Conservation (phyloP, 2,888 invertebrate genomes). For the Thymelicus lineola region DNA sequence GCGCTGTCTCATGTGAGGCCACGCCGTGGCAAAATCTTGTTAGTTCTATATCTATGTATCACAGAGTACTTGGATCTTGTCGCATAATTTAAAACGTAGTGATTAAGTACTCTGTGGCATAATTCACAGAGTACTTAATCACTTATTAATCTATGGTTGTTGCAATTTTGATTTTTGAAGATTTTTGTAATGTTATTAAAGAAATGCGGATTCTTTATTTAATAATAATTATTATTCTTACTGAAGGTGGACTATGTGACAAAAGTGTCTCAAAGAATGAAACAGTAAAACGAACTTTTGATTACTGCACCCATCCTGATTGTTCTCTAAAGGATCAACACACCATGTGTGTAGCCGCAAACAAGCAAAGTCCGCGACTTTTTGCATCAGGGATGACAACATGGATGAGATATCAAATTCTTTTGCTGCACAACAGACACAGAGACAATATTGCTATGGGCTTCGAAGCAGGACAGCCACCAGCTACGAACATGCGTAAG, state of each 20-base stretch:
- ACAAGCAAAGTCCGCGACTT: slow-evolving; percentile 67
- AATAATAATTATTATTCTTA: slow-evolving; percentile 56
- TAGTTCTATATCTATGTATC: too few relatives aligned
- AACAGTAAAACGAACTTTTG: slow-evolving; percentile 27
- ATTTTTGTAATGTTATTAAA: slow-evolving; percentile 48
- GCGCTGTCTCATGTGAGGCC: too few relatives aligned
- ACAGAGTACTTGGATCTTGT: too few relatives aligned
- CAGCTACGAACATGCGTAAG: slow-evolving; percentile 80
- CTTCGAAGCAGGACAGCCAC: slow-evolving; percentile 75
- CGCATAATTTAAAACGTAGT: too few relatives aligned
- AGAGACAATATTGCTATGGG: slow-evolving; percentile 80
- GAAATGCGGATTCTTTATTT: slow-evolving; percentile 39
- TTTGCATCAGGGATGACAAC: slow-evolving; percentile 76
- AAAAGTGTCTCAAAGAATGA: slow-evolving; percentile 33
- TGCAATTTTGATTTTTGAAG: neutral
- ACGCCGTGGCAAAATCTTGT: too few relatives aligned
- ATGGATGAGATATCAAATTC: slow-evolving; percentile 77
- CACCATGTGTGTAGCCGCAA: slow-evolving; percentile 68
- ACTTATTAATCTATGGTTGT: too few relatives aligned
- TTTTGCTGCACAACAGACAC: slow-evolving; percentile 75
- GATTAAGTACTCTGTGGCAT: too few relatives aligned
- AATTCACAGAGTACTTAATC: too few relatives aligned
- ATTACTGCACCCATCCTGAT: slow-evolving; percentile 74
- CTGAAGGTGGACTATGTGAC: slow-evolving; percentile 49
- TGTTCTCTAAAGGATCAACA: slow-evolving; percentile 76